Base-by-base conservation (phyloP, 2,888 invertebrate genomes). In the Andrena bicolor region DNA sequence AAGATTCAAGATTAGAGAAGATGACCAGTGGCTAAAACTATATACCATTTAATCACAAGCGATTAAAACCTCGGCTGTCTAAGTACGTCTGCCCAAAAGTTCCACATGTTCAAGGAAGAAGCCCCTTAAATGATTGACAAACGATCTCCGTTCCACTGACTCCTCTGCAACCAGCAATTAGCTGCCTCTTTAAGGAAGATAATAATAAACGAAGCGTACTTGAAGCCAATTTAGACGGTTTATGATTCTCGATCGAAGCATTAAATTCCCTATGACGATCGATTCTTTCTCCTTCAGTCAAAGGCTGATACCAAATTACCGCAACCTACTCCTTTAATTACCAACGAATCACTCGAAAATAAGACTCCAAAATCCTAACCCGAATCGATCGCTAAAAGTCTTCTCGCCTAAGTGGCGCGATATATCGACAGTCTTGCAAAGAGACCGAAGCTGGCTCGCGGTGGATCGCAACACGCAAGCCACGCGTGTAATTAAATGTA, bases 401-500 rank as follows among this genome's bases (percentile, higher is more conserved):
- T 6, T n/a, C 61, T 61, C 20, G 61, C 56, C 8, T 28, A 56
- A 69, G 26, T 26, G 56, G 41, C 10, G 13, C 51, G 58, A 74
- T 81, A 66, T 32, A 69, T 51, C 32, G 65, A 60, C 16, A 53
- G n/a, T 26, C 20, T n/a, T 68, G 41, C 26, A 71, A 60, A 60
- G 26, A 35, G 41, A 30, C 49, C 53, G 68, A 30, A 16, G 53
- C 26, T 51, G 26, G 28, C 20, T n/a, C 53, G 20, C 32, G 61
- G 76, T 35, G 35, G 26, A 76, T 70, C 65, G 51, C 35, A 63
- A 48, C 48, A 53, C 77, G 64, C 65, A 35, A 64, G 35, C 71
- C 69, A 69, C 56, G 64, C 70, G 63, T 61, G 69, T 65, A 78
- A 82, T 82, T 80, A 69, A 76, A 77, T 73, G 68, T 73, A 72